Evolutionary conservation across 2,888 invertebrate genomes (phyloP), one percentile per base, ranked within the genome.

Genomic region (Nudaria mundana): DNA sequence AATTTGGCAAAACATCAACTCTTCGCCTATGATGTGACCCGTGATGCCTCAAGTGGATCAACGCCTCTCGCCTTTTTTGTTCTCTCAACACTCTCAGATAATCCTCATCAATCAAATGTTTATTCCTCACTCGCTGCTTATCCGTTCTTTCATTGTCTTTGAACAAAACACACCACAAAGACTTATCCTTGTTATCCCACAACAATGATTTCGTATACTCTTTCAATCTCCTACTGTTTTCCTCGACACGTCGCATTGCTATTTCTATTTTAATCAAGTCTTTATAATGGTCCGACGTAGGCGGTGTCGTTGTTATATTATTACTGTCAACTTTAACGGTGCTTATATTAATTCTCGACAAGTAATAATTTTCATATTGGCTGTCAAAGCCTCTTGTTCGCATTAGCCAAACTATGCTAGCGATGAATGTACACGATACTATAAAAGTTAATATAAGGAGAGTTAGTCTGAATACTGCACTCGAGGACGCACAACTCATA

Each of bases 321-420:
- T 67, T 76, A 51, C 71, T 74, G 47, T 71, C 72, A 59, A 65
- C 68, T 59, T 72, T 78, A 58, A 68, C 71, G 40, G 71, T 62
- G 73, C 80, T 88, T 81, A 87, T 84, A 86, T 88, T 88, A 85
- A 88, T 86, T 81, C 87, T 81, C 82, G 88, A 86, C 80, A 88
- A 80, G 83, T 88, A 87, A 79, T 87, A 88, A 79, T 84, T 88
- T 68, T 88, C 88, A 85, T 87, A 85, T 75, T 86, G 82, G 66
- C 76, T 68, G 46, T 75, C 61, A 34, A 75, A 75, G 63, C 74
- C 71, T 58, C 73, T 79, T 45, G 80, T 81, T 63, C 78, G 77
- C 58, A 87, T 61, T 59, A 88, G 64, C 88, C 88, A 88, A 75
- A 86, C 83, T 47, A 88, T 75, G 80, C 88, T 88, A 45, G 79